Percentiles rank a stretch among this genome's conserved stretches.
Conservation (phyloP, 2,888 invertebrate genomes). For the Serrognathus titanus region DNA sequence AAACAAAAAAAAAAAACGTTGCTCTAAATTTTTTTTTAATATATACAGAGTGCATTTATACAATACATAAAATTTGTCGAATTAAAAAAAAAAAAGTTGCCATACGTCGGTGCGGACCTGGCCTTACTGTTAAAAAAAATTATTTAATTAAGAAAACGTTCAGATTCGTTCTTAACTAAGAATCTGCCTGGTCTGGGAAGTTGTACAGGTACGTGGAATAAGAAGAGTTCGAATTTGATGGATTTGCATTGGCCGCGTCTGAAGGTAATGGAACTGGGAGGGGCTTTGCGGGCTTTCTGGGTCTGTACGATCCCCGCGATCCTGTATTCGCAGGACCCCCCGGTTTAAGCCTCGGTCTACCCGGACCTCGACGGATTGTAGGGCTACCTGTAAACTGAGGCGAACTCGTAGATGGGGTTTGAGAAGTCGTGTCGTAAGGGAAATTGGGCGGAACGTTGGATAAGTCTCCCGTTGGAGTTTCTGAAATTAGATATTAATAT, state of each 20-base stretch:
- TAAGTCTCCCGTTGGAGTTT: neutral
- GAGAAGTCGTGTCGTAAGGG: neutral
- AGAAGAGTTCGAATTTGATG: slow-evolving; percentile 25
- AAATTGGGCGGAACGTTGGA: neutral
- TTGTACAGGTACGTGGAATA: slow-evolving; percentile 42
- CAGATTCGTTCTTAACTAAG: slow-evolving; percentile 3
- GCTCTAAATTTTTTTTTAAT: too few species aligned
- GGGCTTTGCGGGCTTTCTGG: slow-evolving; percentile 55
- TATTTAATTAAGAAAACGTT: neutral
- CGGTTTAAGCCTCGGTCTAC: slow-evolving; percentile 64
- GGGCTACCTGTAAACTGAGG: slow-evolving; percentile 16
- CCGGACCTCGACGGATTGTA: slow-evolving; percentile 61
- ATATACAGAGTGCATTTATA: too few species aligned
- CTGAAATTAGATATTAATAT: neutral
- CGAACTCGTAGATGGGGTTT: slow-evolving; percentile 11
- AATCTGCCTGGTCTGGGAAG: slow-evolving; percentile 36
- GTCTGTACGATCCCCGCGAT: slow-evolving; percentile 56
- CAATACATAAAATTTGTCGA: neutral
- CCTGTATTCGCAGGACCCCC: slow-evolving; percentile 64
- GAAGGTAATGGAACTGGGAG: slow-evolving; percentile 47
- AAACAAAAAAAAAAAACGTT: too few species aligned
- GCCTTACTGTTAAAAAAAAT: neutral
- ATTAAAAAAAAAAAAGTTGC: neutral
- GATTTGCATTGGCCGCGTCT: slow-evolving; percentile 34
- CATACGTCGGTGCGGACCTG: neutral